phyloP scores from a whole-genome alignment of 1,140 invertebrate species.

The Drosophila mayri region DNA sequence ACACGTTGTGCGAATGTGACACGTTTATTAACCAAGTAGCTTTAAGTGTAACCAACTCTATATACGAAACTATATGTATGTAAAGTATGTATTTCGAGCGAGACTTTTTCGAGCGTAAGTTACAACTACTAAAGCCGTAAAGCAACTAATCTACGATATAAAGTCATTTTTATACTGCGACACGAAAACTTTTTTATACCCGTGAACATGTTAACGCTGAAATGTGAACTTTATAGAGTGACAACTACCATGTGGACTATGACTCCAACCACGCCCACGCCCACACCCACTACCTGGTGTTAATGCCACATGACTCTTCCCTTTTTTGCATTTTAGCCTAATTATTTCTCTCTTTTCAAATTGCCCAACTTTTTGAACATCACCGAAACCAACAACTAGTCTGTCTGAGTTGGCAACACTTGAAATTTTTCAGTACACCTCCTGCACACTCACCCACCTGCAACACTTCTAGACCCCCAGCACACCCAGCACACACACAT shows the following conservation, averaged over 20 bases:
- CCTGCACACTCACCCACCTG: conserved; percentile 62
- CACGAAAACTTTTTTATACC: conserved; percentile 51
- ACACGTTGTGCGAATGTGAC: conserved; percentile 66
- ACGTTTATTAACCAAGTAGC: conserved; percentile 57
- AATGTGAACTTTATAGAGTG: conserved; percentile 50
- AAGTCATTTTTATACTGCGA: conserved; percentile 48
- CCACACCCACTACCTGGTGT: conserved; percentile 43
- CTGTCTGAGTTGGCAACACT: conserved; percentile 60
- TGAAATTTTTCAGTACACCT: conserved; percentile 67
- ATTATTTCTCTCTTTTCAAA: conserved; percentile 64
- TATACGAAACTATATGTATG: conserved; percentile 25
- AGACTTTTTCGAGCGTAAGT: conserved; percentile 71
- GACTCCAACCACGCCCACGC: conserved; percentile 20
- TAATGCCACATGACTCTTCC: conserved; percentile 34
- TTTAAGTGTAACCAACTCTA: conserved; percentile 43
- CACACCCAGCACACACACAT: conserved; percentile 14
- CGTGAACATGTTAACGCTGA: conserved; percentile 41
- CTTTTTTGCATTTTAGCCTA: conserved; percentile 58
- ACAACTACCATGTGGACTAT: conserved; percentile 30
- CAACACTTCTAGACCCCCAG: conserved; percentile 37
- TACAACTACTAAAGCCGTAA: conserved; percentile 41
- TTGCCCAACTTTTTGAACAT: conserved; percentile 38
- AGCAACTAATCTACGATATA: conserved; percentile 42
- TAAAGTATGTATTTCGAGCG: conserved; percentile 49
- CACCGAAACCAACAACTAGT: conserved; percentile 34